Conservation (phyloP, 1,140 invertebrate species). For the Drosophila novamexicana region DNA sequence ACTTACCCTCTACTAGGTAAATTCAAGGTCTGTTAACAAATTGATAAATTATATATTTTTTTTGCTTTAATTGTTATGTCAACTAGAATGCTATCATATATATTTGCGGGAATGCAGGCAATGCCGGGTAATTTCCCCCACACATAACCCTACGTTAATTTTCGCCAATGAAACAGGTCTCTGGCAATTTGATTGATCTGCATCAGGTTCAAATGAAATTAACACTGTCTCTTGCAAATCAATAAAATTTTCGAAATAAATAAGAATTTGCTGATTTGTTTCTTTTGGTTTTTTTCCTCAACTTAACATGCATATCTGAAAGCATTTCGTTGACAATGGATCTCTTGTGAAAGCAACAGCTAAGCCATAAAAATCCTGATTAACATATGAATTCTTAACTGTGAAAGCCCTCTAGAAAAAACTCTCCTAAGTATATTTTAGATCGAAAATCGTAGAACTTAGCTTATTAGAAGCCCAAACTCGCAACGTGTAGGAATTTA, state of each 20-base stretch:
- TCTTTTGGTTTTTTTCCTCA: not conserved
- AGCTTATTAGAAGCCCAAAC: conserved; percentile 34
- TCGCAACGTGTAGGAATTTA: conserved; percentile 39
- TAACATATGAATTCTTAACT: conserved; percentile 58
- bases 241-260: conserved; percentile 36
- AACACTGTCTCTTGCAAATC: conserved; percentile 54
- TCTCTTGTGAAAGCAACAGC: conserved; percentile 36
- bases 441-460: conserved; percentile 11
- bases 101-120: not conserved
- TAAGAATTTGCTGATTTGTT: conserved; percentile 34
- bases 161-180: conserved; percentile 30
- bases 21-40: too few species aligned
- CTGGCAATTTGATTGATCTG: conserved; percentile 68
- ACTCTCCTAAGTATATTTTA: not conserved
- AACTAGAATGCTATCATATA: not conserved
- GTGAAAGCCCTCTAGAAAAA: conserved; percentile 21
- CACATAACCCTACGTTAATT: not conserved
- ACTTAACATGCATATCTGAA: conserved; percentile 3
- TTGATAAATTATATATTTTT: too few species aligned
- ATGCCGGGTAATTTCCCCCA: too few species aligned
- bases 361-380: conserved; percentile 56
- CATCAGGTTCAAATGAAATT: conserved; percentile 39
- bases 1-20: too few species aligned
- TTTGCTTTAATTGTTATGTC: too few species aligned
- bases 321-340: conserved; percentile 9